Evolutionary conservation across 2,113 vertebrate genomes (phyloP).

Genomic region (Eleginops maclovinus): DNA sequence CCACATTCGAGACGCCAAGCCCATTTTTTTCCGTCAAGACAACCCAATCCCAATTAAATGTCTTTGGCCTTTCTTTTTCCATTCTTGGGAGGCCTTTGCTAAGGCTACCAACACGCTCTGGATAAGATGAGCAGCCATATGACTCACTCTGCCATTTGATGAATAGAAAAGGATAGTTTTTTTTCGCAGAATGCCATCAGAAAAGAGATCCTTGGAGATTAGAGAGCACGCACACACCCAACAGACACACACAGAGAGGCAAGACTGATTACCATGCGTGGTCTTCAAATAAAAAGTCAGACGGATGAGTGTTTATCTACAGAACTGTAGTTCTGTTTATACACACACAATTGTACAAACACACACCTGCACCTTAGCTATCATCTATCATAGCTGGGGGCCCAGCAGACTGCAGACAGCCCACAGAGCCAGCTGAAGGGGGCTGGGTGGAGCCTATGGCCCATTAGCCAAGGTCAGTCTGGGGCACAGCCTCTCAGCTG

Average conservation of each 20-base stretch:
- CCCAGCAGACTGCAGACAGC: conserved; percentile 53
- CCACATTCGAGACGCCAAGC: conserved; percentile 65
- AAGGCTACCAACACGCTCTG: conserved; percentile 35
- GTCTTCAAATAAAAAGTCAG: conserved; percentile 40
- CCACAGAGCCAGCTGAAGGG: conserved; percentile 56
- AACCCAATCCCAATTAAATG: conserved; percentile 75
- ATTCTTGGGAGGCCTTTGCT: conserved; percentile 56
- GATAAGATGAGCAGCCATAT: conserved; percentile 57
- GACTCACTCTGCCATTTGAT: conserved; percentile 46
- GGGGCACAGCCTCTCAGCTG: conserved; percentile 63
- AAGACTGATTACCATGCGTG: conserved; percentile 10
- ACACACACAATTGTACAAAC: conserved; percentile 17
- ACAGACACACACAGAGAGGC: background rate
- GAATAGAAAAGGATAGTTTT: conserved; percentile 19
- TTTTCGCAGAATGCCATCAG: conserved; percentile 12
- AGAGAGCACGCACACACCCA: background rate
- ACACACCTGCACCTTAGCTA: conserved; percentile 33
- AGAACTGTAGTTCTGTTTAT: conserved; percentile 13
- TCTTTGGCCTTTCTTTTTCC: conserved; percentile 55
- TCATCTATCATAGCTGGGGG: conserved; percentile 27
- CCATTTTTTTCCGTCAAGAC: conserved; percentile 50
- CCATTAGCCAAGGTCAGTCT: conserved; percentile 78
- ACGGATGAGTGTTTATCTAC: conserved; percentile 20
- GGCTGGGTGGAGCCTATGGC: conserved; percentile 63
- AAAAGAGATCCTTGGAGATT: conserved; percentile 37